These are phyloP conservation scores for Zeus faber DNA, from an alignment of 2,113 vertebrate species.

Conservation along the genomic window DNA sequence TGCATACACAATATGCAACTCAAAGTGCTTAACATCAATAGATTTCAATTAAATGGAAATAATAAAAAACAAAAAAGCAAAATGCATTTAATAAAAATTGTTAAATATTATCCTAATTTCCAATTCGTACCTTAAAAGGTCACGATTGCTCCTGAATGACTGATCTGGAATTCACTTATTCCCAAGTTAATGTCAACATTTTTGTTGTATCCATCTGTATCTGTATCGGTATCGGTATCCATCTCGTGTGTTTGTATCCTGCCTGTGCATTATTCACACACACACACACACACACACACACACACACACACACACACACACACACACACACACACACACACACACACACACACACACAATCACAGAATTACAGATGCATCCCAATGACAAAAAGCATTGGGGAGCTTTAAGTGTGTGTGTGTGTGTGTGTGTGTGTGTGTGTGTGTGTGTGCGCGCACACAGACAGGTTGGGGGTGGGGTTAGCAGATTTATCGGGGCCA, in stretches of 20 bases:
- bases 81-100: too few relatives aligned
- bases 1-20: too few relatives aligned
- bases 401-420: conserved; percentile 5
- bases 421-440: background rate
- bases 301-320: conserved; percentile 1
- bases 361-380: conserved; percentile 17
- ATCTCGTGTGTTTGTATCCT: conserved; percentile 16
- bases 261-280: conserved; percentile 9
- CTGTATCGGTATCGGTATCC: too few relatives aligned
- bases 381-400: background rate
- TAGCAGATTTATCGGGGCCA: conserved; percentile 51
- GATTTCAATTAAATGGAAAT: too few relatives aligned
- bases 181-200: too few relatives aligned
- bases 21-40: too few relatives aligned
- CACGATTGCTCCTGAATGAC: too few relatives aligned
- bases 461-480: background rate
- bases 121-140: too few relatives aligned
- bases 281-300: background rate
- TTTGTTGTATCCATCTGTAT: too few relatives aligned
- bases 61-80: too few relatives aligned
- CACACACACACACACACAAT: conserved; percentile 7
- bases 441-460: conserved; percentile 1
- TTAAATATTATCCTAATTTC: too few relatives aligned
- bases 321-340: conserved; percentile 10
- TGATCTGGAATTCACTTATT: too few relatives aligned